Evolutionary conservation across 2,888 invertebrate species (phyloP).

Genomic region (Athripsodes cinereus): DNA sequence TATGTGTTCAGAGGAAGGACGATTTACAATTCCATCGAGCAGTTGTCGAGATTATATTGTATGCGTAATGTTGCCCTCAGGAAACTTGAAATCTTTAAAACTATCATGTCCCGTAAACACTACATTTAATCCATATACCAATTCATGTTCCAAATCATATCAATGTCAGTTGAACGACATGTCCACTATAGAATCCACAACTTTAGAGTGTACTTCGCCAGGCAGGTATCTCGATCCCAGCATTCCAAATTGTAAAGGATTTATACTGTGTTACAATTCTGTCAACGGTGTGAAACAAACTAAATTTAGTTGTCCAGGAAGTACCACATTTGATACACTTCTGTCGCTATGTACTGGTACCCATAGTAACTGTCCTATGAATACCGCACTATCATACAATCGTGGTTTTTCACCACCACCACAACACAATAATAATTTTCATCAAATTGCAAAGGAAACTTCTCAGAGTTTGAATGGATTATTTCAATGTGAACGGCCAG

Average conservation of each 20-base stretch:
- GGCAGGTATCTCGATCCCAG: slow-evolving; percentile 34
- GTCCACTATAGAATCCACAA: slow-evolving; percentile 40
- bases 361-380: too few relatives aligned
- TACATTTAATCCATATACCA: slow-evolving; percentile 44
- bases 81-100: slow-evolving; percentile 34
- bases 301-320: slow-evolving; percentile 42
- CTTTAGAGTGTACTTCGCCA: background rate
- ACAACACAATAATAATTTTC: too few relatives aligned
- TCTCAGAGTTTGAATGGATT: background rate
- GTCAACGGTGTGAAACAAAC: slow-evolving; percentile 44
- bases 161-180: slow-evolving; percentile 36
- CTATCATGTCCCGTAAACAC: slow-evolving; percentile 42
- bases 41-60: background rate
- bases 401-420: too few relatives aligned
- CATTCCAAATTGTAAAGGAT: slow-evolving; percentile 44
- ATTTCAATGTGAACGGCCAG: slow-evolving; percentile 24
- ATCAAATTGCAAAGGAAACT: too few relatives aligned
- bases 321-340: background rate
- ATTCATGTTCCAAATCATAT: slow-evolving; percentile 38
- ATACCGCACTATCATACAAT: too few relatives aligned
- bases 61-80: background rate
- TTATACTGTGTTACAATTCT: slow-evolving; percentile 44
- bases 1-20: background rate
- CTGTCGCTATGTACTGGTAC: background rate
- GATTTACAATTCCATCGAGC: background rate